These are phyloP conservation scores for Oryzaephilus surinamensis DNA, from an alignment of 1,140 invertebrate genomes.

Conservation along the genomic window DNA sequence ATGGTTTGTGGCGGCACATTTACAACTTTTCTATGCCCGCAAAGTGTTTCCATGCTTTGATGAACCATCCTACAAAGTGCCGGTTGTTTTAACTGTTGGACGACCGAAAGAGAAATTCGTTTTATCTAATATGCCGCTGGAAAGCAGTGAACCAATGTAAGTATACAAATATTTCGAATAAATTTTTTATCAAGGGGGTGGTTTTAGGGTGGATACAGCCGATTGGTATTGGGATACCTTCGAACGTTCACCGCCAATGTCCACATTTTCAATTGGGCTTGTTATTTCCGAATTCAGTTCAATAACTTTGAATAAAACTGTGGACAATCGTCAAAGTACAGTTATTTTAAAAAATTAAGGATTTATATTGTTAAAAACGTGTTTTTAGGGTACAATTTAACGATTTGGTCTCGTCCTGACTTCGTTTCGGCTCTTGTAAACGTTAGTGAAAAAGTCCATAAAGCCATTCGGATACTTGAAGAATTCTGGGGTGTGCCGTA, in stretches of 20 bases:
- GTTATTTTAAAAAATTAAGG: background rate
- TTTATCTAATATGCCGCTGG: constrained; percentile 52
- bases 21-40: constrained; percentile 72
- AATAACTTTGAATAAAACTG: constrained; percentile 31
- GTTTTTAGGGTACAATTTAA: too few relatives aligned
- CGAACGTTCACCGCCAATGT: constrained; percentile 64
- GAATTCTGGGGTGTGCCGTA: constrained; percentile 59
- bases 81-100: constrained; percentile 53
- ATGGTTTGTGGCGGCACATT: constrained; percentile 55
- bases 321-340: constrained; percentile 6
- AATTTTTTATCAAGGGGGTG: constrained; percentile 1
- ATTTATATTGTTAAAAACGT: constrained; percentile 23
- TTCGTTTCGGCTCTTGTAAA: constrained; percentile 51
- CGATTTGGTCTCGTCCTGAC: constrained; percentile 66
- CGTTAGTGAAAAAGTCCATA: constrained; percentile 50
- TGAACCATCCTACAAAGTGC: constrained; percentile 73
- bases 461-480: constrained; percentile 54
- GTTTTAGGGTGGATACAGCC: constrained; percentile 27
- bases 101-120: constrained; percentile 48
- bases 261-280: constrained; percentile 75
- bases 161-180: constrained; percentile 17
- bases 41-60: constrained; percentile 89
- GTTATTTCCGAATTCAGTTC: constrained; percentile 63
- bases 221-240: constrained; percentile 58
- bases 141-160: constrained; percentile 49